Base-by-base conservation (phyloP, 2,797 vertebrate genomes). In the Lutjanus argentimaculatus region DNA sequence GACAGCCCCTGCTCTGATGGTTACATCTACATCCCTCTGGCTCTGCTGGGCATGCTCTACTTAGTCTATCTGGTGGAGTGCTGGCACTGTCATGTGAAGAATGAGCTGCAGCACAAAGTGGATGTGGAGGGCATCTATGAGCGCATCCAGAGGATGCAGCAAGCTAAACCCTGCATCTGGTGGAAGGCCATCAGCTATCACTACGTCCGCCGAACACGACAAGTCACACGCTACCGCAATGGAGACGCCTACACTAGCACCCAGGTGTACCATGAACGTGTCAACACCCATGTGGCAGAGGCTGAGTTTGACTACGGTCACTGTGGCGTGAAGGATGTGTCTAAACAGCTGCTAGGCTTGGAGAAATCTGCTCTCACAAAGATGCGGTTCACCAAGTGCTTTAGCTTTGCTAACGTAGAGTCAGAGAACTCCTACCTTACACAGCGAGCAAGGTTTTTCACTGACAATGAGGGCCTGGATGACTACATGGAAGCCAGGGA, bases 1-100 rank as follows among this genome's bases (percentile, higher is more conserved):
- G 98, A 99, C 94, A 99, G 98, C 83, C 98, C 98, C 67, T 99
- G 98, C 72, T 98, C 98, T 69, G 98, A 99, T 0, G 98, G 98
- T 88, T 99, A 99, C 0, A 96, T 99, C 93, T 99, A 99, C 95
- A 99, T 99, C 87, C 98, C 98, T 1, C 89, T 99, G 95, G 98
- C 97, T 46, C 97, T 99, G 75, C 94, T 99, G 88, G 96, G 97
- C 85, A 99, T 99, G 96, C 96, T 99, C 59, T 99, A 99, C 0
- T 93, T 99, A 8, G 98, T 99, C 58, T 99, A 99, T 87, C 94
- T 99, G 53, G 96, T 99, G 90, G 98, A 99, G 92, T 99, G 98
- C 92, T 99, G 98, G 98, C 98, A 99, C 91, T 99, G 97, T 90
- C 98, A 98, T 45, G 97, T 97, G 25, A 97, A 96, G 90, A 98